Conservation (phyloP, 1,140 invertebrate genomes). For the Nasonia longicornis region DNA sequence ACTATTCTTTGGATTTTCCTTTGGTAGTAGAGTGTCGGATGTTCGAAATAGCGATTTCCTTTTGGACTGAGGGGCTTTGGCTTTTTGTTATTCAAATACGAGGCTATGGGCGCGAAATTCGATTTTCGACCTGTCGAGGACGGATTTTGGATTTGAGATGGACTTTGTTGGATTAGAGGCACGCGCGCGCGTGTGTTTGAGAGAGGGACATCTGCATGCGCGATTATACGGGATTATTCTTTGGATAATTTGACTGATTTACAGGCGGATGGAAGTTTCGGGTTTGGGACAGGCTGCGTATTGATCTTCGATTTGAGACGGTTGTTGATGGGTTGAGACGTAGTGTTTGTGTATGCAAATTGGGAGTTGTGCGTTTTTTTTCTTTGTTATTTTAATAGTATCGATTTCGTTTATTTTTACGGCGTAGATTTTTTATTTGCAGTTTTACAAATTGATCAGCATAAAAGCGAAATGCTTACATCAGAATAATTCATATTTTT, state of each 20-base stretch:
- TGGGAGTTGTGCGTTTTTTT: too few relatives aligned
- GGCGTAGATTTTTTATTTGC: too few relatives aligned
- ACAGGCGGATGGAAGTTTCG: too few relatives aligned
- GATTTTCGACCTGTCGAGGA: conserved; percentile 16
- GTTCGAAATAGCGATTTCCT: neutral
- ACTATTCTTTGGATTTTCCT: conserved; percentile 10
- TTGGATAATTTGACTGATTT: conserved; percentile 8
- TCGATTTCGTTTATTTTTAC: too few relatives aligned
- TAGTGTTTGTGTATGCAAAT: too few relatives aligned
- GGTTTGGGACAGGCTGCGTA: too few relatives aligned
- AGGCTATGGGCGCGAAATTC: neutral
- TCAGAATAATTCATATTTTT: too few relatives aligned
- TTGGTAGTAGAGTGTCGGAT: neutral
- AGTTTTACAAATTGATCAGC: too few relatives aligned
- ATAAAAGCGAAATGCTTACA: too few relatives aligned
- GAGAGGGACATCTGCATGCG: conserved; percentile 1
- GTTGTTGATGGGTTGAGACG: too few relatives aligned
- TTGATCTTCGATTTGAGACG: too few relatives aligned
- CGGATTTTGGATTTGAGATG: neutral
- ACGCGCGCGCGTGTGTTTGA: neutral
- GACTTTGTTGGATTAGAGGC: conserved; percentile 11
- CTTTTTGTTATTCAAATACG: conserved; percentile 7
- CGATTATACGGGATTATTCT: neutral
- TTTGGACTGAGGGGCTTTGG: neutral
- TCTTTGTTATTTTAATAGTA: too few relatives aligned